A percentile compares a stretch with the other conserved stretches of the same genome.
phyloP scores from a whole-genome alignment of 1,140 invertebrate species.

The Lamellibrachia luymesi region DNA sequence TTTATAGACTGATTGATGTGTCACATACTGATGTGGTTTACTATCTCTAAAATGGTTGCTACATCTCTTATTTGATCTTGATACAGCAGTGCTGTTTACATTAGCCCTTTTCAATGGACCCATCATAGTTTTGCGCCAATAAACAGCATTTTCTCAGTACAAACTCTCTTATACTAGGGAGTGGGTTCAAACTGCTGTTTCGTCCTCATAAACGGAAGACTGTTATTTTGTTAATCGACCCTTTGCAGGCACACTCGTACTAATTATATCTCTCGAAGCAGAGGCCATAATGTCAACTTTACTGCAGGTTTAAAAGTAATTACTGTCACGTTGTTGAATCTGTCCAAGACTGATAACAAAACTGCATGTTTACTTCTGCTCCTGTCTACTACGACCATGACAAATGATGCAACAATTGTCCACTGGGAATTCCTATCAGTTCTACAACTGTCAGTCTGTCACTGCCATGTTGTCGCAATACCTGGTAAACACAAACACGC shows the following conservation, averaged over 20 bases:
- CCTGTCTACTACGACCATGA: not conserved
- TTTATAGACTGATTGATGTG: no score
- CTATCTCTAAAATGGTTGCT: not conserved
- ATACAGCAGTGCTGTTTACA: no score
- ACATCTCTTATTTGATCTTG: not conserved
- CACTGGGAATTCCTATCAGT: not conserved
- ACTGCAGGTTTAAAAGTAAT: not conserved
- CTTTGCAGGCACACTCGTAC: not conserved
- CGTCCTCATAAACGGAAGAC: not conserved
- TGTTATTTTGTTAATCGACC: not conserved
- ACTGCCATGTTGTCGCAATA: not conserved
- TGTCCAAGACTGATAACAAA: slow-evolving; percentile 5
- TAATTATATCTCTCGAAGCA: not conserved
- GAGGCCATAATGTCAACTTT: not conserved
- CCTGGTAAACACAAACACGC: not conserved
- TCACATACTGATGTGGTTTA: not conserved
- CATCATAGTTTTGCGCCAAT: no score
- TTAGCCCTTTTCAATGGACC: no score
- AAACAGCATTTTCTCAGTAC: no score
- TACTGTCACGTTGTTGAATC: not conserved
- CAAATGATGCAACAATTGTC: not conserved
- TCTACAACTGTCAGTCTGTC: not conserved
- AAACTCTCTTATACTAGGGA: no score
- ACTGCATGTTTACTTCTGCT: not conserved
- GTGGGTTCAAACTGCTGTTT: no score